A percentile compares a stretch with the other conserved stretches of the same genome.
phyloP scores from a whole-genome alignment of 2,888 invertebrate genomes.

The Parelbella ahira region DNA sequence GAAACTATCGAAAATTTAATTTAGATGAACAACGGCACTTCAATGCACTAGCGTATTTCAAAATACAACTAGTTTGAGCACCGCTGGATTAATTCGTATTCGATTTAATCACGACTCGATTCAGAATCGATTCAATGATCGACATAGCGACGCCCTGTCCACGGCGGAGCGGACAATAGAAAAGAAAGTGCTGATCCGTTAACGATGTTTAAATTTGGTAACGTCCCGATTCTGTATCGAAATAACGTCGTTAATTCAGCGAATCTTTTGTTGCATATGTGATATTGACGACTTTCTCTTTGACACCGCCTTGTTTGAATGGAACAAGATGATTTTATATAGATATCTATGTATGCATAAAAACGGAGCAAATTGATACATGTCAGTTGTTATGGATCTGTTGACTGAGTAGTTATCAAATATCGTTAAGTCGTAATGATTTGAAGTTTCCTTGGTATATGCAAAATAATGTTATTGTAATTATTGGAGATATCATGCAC shows the following conservation, averaged over 20 bases:
- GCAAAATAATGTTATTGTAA: too few relatives aligned
- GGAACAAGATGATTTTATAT: slow-evolving; percentile 15
- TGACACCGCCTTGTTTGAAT: slow-evolving; percentile 12
- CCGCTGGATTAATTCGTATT: slow-evolving; percentile 34
- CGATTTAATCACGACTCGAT: slow-evolving; percentile 66
- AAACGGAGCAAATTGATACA: too few relatives aligned
- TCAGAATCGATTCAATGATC: slow-evolving; percentile 55
- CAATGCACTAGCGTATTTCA: too few relatives aligned
- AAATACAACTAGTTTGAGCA: too few relatives aligned
- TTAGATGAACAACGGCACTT: too few relatives aligned
- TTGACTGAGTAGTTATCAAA: too few relatives aligned
- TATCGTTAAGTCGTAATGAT: too few relatives aligned
- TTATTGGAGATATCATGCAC: too few relatives aligned
- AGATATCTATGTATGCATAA: too few relatives aligned
- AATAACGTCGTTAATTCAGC: slow-evolving; percentile 13
- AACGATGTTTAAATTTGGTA: slow-evolving; percentile 36
- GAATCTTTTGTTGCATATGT: slow-evolving; percentile 24
- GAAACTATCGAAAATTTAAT: too few relatives aligned
- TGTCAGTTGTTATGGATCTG: too few relatives aligned
- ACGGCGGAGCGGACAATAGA: slow-evolving; percentile 56
- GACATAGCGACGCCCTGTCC: slow-evolving; percentile 69
- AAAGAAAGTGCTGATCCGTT: slow-evolving; percentile 64
- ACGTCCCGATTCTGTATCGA: slow-evolving; percentile 18
- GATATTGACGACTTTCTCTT: slow-evolving; percentile 21
- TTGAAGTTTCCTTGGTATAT: too few relatives aligned